phyloP scores from a whole-genome alignment of 2,888 invertebrate genomes.

The Drosophila seclusa region DNA sequence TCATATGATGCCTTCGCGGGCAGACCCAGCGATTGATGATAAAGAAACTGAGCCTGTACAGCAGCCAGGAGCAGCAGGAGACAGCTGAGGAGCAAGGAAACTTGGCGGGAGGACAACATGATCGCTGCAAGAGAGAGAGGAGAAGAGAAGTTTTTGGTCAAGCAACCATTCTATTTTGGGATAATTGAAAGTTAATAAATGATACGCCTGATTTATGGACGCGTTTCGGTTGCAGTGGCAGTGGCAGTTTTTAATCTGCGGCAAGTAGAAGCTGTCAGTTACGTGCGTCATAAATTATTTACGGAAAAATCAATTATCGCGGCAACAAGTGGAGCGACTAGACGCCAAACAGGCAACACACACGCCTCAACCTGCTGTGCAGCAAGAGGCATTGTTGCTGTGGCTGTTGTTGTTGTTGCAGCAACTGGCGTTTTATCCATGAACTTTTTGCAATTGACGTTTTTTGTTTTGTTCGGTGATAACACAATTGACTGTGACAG shows the following conservation, averaged over 20 bases:
- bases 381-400: constrained; percentile 36
- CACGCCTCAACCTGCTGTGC: constrained; percentile 13
- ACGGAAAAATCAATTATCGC: constrained; percentile 80
- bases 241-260: constrained; percentile 72
- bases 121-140: constrained; percentile 36
- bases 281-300: constrained; percentile 80
- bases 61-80: constrained; percentile 28
- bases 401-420: constrained; percentile 10
- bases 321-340: constrained; percentile 48
- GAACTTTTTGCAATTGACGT: constrained; percentile 66
- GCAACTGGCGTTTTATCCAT: constrained; percentile 61
- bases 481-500: constrained; percentile 55
- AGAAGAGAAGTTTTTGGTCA: constrained; percentile 21
- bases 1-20: constrained; percentile 38
- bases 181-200: constrained; percentile 62
- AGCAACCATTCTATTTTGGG: constrained; percentile 39
- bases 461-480: constrained; percentile 53
- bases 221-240: constrained; percentile 49
- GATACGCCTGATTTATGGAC: constrained; percentile 71
- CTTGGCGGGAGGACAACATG: constrained; percentile 61
- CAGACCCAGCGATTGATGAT: constrained; percentile 64
- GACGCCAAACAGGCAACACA: constrained; percentile 8
- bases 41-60: constrained; percentile 74
- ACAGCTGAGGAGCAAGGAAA: constrained; percentile 47
- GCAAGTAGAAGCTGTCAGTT: constrained; percentile 66